Base-by-base conservation (phyloP, 2,888 invertebrate genomes). In the Mimachlamys varia region DNA sequence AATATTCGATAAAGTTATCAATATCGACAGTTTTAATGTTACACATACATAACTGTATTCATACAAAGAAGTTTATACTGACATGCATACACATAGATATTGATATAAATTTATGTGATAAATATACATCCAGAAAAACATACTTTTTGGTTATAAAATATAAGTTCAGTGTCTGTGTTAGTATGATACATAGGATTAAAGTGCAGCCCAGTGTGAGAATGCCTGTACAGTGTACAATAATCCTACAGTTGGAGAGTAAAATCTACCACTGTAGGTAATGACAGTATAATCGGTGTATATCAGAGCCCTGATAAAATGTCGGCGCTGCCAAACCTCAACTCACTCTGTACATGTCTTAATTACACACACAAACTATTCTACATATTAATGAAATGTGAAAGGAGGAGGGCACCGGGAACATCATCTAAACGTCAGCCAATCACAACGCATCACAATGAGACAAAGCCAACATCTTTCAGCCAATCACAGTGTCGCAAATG, bases 371-470 rank as follows among this genome's bases (percentile, higher is more conserved):
- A 76, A 33, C 76, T 76, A 76, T 76, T 33, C 76, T 33, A 76
- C 76, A 76, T 76, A 17, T 76, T 13, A 76, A 76, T 76, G 76
- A 33, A 76, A 33, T 33, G 76, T 76, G 76, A 76, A 76, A 76
- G 76, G 76, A 76, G 33, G 76, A 33, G 76, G 76, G 76, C 0
- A 76, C 33, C 55, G 7, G 1, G 33, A 89, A 22, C 17, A n/a
- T 15, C 76, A 76, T 90, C 88, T 62, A 88, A 44, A 88, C 89
- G 92, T 93, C 93, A 93, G 93, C 94, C 94, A 94, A 94, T 94
- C 93, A 93, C 93, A 94, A 1, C 92, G 93, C 92, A 89, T 91
- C 88, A 62, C 89, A 58, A 89, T 90, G 88, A 89, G 90, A 90
- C 87, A 90, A 91, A 90, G 89, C 90, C 58, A 89, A 27, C n/a